Evolutionary conservation across 2,797 vertebrate species (phyloP).

Genomic region (Spea hammondii): DNA sequence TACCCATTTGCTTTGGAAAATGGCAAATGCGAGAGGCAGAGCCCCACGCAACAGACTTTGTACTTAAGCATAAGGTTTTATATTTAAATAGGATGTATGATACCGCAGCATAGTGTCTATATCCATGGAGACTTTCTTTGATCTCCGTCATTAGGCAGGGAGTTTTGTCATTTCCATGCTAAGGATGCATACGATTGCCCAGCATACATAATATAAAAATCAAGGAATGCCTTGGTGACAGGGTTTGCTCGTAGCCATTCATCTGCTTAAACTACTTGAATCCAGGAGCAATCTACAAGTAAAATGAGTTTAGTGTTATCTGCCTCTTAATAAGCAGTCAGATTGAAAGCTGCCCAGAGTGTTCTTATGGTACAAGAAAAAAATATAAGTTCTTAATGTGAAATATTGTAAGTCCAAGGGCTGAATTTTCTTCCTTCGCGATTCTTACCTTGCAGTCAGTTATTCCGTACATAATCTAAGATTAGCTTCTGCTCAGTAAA

Average conservation of each 20-base stretch:
- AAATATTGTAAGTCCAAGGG: slow-evolving; percentile 35
- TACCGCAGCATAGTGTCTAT: slow-evolving; percentile 43
- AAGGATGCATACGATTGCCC: slow-evolving; percentile 51
- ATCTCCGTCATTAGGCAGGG: slow-evolving; percentile 50
- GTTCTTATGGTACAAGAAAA: slow-evolving; percentile 34
- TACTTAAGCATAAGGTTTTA: slow-evolving; percentile 39
- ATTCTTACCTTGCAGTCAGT: slow-evolving; percentile 5
- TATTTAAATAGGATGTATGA: slow-evolving; percentile 49
- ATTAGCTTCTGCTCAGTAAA: slow-evolving; percentile 29
- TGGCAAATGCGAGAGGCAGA: slow-evolving; percentile 35
- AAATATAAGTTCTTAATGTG: slow-evolving; percentile 40
- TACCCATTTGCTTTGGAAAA: slow-evolving; percentile 41
- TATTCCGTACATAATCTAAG: slow-evolving; percentile 24
- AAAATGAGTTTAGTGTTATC: slow-evolving; percentile 50
- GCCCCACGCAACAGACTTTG: slow-evolving; percentile 21
- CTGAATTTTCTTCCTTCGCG: slow-evolving; percentile 20
- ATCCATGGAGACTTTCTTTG: slow-evolving; percentile 45
- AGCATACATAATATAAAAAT: slow-evolving; percentile 51
- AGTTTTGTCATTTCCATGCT: slow-evolving; percentile 50
- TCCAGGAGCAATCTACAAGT: slow-evolving; percentile 48
- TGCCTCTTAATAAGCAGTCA: slow-evolving; percentile 47
- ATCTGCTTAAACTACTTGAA: slow-evolving; percentile 49
- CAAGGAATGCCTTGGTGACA: slow-evolving; percentile 42
- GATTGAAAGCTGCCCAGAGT: slow-evolving; percentile 41
- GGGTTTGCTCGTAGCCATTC: slow-evolving; percentile 45